Percentiles rank a stretch among this genome's conserved stretches.
Evolutionary conservation across 2,113 vertebrate species (phyloP).

Genomic region (Gallinago jamesoni): DNA sequence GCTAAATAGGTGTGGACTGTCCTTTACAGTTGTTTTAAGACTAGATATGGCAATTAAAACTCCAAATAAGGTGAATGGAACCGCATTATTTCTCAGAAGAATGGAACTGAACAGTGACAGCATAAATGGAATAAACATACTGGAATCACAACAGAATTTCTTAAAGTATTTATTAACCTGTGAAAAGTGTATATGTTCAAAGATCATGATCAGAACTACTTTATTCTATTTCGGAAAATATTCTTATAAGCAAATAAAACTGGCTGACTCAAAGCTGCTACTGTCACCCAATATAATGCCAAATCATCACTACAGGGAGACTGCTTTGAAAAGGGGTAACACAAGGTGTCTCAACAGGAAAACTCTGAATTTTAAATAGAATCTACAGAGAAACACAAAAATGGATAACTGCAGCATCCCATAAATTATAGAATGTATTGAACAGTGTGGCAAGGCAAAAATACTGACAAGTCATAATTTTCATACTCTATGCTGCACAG

Average conservation of each 20-base stretch:
- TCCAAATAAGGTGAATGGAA: neutral
- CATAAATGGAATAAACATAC: neutral
- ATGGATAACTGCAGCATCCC: neutral
- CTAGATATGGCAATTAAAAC: neutral
- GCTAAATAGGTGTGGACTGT: neutral
- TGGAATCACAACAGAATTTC: neutral
- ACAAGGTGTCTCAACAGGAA: neutral
- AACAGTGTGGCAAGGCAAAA: neutral
- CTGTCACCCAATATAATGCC: neutral
- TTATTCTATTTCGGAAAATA: neutral
- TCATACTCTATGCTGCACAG: neutral
- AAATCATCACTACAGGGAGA: neutral
- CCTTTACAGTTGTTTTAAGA: neutral
- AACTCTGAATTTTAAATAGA: neutral
- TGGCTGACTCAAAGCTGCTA: neutral
- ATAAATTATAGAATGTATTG: constrained; percentile 1
- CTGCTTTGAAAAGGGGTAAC: neutral
- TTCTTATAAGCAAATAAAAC: neutral
- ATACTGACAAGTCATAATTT: constrained; percentile 2
- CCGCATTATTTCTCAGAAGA: neutral
- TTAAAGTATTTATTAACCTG: neutral
- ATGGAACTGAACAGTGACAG: neutral
- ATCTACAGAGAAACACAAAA: neutral
- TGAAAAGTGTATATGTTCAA: neutral
- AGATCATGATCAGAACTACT: neutral